A percentile compares a stretch with the other conserved stretches of the same genome.
Conservation (phyloP, 2,113 vertebrate genomes). For the Parus major region DNA sequence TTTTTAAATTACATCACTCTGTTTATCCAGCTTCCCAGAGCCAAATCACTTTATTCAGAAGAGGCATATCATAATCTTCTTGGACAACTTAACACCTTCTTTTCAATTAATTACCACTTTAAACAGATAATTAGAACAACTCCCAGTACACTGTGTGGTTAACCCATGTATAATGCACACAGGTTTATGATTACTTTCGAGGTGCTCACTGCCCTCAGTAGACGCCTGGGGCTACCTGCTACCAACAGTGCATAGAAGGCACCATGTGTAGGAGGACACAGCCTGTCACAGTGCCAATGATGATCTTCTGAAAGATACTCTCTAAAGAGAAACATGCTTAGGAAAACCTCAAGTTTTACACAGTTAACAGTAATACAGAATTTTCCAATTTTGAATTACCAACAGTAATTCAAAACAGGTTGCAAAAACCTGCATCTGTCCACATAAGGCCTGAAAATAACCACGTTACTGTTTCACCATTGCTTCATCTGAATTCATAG, state of each 20-base stretch:
- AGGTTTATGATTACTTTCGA: not conserved
- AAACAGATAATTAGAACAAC: not conserved
- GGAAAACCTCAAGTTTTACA: not conserved
- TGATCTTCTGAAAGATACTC: not conserved
- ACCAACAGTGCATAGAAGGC: not conserved
- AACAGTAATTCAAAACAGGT: not conserved
- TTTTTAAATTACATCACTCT: not conserved
- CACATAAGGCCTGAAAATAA: conserved; percentile 1
- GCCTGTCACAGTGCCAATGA: accelerated
- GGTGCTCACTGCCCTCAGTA: not conserved
- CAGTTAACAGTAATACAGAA: not conserved
- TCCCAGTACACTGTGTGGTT: not conserved
- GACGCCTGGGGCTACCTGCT: not conserved
- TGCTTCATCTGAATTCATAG: not conserved
- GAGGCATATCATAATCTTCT: not conserved
- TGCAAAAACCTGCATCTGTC: not conserved
- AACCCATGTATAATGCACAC: not conserved
- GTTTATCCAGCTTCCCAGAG: not conserved
- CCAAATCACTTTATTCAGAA: not conserved
- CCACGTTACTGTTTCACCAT: not conserved
- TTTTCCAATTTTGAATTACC: not conserved
- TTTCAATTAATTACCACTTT: not conserved
- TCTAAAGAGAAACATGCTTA: not conserved
- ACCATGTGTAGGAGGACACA: not conserved
- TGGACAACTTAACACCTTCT: not conserved